phyloP scores from a whole-genome alignment of 2,888 invertebrate genomes.

The Mermis nigrescens region DNA sequence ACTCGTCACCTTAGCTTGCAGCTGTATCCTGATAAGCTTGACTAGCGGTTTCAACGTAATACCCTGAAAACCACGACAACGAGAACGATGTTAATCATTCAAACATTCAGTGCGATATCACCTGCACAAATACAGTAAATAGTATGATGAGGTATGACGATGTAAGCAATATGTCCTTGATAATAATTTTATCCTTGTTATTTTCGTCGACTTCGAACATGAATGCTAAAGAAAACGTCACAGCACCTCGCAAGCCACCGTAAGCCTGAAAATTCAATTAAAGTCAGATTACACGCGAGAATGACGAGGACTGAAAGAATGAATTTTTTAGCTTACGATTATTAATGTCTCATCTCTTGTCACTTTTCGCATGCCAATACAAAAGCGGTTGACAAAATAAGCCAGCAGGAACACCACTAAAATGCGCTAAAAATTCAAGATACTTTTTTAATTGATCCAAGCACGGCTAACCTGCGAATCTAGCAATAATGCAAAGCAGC shows the following conservation, averaged over 20 bases:
- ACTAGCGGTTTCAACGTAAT: conserved; percentile 38
- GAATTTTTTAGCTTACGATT: conserved; percentile 38
- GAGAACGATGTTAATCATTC: background rate
- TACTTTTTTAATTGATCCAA: background rate
- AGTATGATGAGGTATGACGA: conserved; percentile 36
- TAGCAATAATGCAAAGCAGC: conserved; percentile 35
- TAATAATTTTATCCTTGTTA: conserved; percentile 19
- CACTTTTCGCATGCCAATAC: conserved; percentile 34
- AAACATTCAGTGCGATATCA: background rate
- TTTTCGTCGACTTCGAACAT: conserved; percentile 30
- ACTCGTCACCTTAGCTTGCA: conserved; percentile 20
- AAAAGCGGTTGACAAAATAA: conserved; percentile 36
- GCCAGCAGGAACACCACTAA: conserved; percentile 38
- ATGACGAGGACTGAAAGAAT: too few relatives aligned
- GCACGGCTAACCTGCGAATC: conserved; percentile 38
- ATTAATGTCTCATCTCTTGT: conserved; percentile 40
- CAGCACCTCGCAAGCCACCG: conserved; percentile 42
- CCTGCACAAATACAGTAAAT: conserved; percentile 37
- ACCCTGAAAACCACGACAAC: conserved; percentile 29
- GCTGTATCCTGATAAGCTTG: conserved; percentile 33
- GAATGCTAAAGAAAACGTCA: conserved; percentile 41
- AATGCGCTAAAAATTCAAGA: conserved; percentile 12
- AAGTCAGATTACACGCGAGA: too few relatives aligned
- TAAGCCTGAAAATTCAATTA: conserved; percentile 33
- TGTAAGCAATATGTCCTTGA: conserved; percentile 30